Evolutionary conservation across 1,140 invertebrate genomes (phyloP), one percentile per base, ranked within the genome.

Genomic region (Notospermus geniculatus): DNA sequence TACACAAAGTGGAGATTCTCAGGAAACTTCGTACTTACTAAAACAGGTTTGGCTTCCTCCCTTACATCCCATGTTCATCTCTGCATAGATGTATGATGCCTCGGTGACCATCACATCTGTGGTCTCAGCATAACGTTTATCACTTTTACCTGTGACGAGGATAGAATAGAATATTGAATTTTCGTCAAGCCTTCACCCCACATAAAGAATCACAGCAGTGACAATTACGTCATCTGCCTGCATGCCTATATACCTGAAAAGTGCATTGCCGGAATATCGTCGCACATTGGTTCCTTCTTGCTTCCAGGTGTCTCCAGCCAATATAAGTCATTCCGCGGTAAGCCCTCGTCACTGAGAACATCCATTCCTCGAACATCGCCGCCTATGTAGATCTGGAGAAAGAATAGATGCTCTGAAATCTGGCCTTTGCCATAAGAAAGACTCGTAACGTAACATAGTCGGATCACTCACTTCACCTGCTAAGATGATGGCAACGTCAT

Each of bases 101-200:
- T 78, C 73, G 19, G 62, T 64, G 28, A 82, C 74, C 19, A 69
- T 65, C 7, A 83, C 77, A 67, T 83, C 82, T 22, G 75, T 75
- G 19, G 82, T 81, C n/a, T 80, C 74, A n/a, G 79, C 81, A 67
- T 80, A 80, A 39, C 81, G 60, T 63, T 73, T 67, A 22, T 69
- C 70, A 11, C 75, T 76, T 60, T 74, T 70, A 54, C 70, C 76
- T 78, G 52, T 1, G 54, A 54, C 43, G 41, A 43, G 4, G 30
- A 60, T 55, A n/a, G n/a, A n/a, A n/a, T n/a, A n/a, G n/a, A n/a
- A n/a, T n/a, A n/a, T n/a, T n/a, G n/a, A n/a, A n/a, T n/a, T n/a
- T n/a, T n/a, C n/a, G n/a, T n/a, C n/a, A n/a, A n/a, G n/a, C n/a
- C n/a, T n/a, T n/a, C n/a, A n/a, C n/a, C n/a, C n/a, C n/a, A n/a